These are phyloP conservation scores for Arctopsyche grandis DNA, from an alignment of 1,140 invertebrate genomes.

Conservation along the genomic window DNA sequence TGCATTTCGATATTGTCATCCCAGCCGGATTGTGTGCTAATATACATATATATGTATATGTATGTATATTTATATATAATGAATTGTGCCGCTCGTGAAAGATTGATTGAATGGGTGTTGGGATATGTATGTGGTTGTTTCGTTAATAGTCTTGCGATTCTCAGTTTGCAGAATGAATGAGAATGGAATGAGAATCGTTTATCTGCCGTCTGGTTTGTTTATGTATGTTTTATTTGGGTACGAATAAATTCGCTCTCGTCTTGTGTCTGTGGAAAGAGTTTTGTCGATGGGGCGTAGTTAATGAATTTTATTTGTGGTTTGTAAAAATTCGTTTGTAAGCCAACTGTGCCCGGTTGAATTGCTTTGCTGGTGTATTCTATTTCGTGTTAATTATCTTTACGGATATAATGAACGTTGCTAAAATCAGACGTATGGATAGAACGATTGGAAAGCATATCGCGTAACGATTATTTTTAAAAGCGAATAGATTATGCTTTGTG, in stretches of 20 bases:
- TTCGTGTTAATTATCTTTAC: too few species aligned
- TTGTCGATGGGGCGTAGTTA: background rate
- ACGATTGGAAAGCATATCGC: too few species aligned
- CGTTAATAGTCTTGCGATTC: constrained; percentile 30
- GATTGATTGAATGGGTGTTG: background rate
- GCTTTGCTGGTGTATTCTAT: too few species aligned
- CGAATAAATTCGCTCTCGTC: constrained; percentile 24
- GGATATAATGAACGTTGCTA: too few species aligned
- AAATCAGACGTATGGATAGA: too few species aligned
- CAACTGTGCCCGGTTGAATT: too few species aligned
- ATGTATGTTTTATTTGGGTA: background rate
- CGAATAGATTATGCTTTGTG: too few species aligned
- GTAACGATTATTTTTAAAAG: too few species aligned
- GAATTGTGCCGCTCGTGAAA: background rate
- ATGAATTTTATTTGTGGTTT: background rate
- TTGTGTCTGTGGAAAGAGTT: background rate
- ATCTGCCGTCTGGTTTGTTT: background rate
- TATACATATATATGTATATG: too few species aligned
- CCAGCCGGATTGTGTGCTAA: background rate
- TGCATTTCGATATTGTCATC: background rate
- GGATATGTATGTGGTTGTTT: background rate
- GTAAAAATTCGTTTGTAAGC: too few species aligned
- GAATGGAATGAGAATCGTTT: constrained; percentile 28
- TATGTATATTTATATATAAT: too few species aligned
- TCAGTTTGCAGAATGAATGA: constrained; percentile 6